Conservation (phyloP, 2,797 vertebrate genomes). For the Poecilia wingei region DNA sequence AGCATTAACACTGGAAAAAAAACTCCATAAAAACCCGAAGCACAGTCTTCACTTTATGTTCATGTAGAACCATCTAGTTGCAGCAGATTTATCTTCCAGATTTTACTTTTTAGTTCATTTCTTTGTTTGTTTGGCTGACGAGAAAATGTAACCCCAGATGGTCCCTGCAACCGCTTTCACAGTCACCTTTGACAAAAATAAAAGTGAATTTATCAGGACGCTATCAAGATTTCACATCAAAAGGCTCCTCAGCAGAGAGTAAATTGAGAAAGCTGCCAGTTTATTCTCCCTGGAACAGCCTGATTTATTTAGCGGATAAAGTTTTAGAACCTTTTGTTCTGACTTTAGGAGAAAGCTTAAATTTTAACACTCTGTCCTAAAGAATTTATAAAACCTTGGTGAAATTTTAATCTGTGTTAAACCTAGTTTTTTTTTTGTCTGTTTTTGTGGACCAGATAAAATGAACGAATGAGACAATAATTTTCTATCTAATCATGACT, state of each 20-base stretch:
- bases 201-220: constrained; percentile 20
- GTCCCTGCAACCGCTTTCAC: constrained; percentile 11
- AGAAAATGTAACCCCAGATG: constrained; percentile 17
- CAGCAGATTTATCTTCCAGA: background rate
- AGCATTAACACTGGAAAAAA: background rate
- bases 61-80: background rate
- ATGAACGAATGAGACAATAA: background rate
- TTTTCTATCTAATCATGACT: background rate
- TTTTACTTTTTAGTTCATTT: background rate
- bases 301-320: constrained; percentile 52
- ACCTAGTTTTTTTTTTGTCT: background rate
- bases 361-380: background rate
- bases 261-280: constrained; percentile 38
- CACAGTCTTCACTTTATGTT: background rate
- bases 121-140: background rate
- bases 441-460: constrained; percentile 8
- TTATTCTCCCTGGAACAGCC: constrained; percentile 37
- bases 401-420: background rate
- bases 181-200: constrained; percentile 18
- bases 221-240: constrained; percentile 44
- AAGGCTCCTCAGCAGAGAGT: constrained; percentile 31
- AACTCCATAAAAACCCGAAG: background rate
- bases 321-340: constrained; percentile 47
- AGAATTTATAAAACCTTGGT: constrained; percentile 1
- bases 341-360: constrained; percentile 20